These are phyloP conservation scores for Acrocephalus kingi DNA, from an alignment of 2,113 vertebrate species.

Conservation along the genomic window DNA sequence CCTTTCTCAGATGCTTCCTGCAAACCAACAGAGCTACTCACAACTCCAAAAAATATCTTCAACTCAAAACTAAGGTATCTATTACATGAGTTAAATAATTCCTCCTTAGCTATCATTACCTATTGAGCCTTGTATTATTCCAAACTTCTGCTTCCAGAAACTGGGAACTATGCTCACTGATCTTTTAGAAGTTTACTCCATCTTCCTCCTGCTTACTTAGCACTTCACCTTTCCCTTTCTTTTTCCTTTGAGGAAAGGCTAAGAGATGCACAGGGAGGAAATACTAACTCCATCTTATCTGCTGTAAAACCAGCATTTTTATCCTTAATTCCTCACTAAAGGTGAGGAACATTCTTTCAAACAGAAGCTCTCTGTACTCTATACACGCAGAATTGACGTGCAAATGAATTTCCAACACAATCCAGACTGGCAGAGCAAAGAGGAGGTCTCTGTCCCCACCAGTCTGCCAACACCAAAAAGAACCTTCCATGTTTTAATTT, in stretches of 20 bases:
- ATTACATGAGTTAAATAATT: background rate
- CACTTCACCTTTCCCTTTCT: background rate
- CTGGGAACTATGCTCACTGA: rapidly evolving
- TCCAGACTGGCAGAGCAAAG: background rate
- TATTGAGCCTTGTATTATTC: background rate
- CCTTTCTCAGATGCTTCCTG: background rate
- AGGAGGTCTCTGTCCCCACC: background rate
- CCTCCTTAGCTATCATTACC: background rate
- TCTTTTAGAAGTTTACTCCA: background rate
- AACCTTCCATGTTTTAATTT: background rate
- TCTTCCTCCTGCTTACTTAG: background rate
- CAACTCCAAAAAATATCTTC: background rate
- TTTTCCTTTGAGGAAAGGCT: background rate
- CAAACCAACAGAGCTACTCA: background rate
- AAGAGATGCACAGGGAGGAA: background rate
- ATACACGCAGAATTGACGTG: background rate
- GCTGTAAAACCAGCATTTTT: background rate
- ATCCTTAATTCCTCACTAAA: background rate
- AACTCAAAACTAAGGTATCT: background rate
- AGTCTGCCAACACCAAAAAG: background rate
- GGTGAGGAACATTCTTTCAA: background rate
- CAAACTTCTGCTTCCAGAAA: background rate
- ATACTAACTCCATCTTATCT: background rate
- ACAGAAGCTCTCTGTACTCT: background rate
- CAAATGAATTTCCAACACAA: background rate